These are phyloP conservation scores for Sogatella furcifera DNA, from an alignment of 1,140 invertebrate species.

Conservation along the genomic window DNA sequence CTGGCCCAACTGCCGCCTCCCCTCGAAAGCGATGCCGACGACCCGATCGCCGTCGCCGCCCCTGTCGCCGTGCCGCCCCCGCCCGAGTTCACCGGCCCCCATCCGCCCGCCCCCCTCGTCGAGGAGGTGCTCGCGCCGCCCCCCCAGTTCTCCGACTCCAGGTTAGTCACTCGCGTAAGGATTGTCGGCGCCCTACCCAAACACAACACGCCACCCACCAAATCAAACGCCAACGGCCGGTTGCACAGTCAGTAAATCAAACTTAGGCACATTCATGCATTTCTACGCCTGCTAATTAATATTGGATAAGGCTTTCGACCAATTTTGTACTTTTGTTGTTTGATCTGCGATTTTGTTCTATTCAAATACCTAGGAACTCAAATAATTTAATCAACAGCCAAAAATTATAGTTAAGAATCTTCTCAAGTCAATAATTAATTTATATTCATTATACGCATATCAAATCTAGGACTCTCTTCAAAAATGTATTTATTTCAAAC, in stretches of 20 bases:
- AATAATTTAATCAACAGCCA: no score
- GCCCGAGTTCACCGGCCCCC: conserved; percentile 52
- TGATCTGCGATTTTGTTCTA: no score
- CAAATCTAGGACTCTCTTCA: no score
- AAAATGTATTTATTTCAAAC: no score
- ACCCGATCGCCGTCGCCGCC: conserved; percentile 36
- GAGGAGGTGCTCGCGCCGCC: conserved; percentile 49
- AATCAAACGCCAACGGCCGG: background rate
- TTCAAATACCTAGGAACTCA: no score
- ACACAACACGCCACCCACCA: conserved; percentile 9
- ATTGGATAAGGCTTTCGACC: no score
- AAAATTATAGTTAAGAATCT: no score
- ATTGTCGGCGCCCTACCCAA: conserved; percentile 73
- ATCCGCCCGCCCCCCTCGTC: conserved; percentile 30
- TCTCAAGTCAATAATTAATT: no score
- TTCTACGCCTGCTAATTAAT: no score
- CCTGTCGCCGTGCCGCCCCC: conserved; percentile 63
- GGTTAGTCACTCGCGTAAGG: conserved; percentile 43
- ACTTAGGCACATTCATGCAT: no score
- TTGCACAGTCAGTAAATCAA: conserved; percentile 11
- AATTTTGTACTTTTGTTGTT: no score
- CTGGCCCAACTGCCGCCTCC: conserved; percentile 70
- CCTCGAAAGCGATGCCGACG: conserved; percentile 59
- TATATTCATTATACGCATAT: no score
- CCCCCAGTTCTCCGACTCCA: conserved; percentile 56